phyloP scores from a whole-genome alignment of 2,797 vertebrate genomes.

The Ibycter americanus region DNA sequence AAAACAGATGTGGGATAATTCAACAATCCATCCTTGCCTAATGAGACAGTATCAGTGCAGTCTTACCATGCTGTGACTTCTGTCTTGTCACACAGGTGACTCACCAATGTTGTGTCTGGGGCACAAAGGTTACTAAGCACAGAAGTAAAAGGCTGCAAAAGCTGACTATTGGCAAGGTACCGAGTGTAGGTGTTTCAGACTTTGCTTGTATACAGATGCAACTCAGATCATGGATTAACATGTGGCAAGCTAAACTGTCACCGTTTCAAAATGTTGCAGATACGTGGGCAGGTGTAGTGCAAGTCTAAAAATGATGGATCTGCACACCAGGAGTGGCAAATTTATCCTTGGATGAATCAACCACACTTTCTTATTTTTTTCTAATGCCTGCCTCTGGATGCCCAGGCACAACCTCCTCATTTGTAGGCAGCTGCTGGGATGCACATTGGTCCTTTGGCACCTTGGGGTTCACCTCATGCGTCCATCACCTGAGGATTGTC shows the following conservation, averaged over 20 bases:
- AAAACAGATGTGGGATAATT: neutral
- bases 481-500: neutral
- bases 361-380: neutral
- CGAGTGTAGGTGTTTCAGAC: neutral
- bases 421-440: neutral
- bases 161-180: neutral
- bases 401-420: neutral
- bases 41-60: too few relatives aligned
- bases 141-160: neutral
- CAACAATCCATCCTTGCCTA: neutral
- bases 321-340: neutral
- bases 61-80: neutral
- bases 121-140: neutral
- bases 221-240: neutral
- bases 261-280: neutral
- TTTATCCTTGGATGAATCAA: neutral
- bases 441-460: neutral
- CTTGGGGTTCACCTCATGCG: fast-evolving
- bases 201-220: neutral
- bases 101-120: neutral
- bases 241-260: neutral
- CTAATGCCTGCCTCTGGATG: neutral
- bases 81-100: neutral
- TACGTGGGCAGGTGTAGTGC: neutral
- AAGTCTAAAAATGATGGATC: neutral